These are phyloP conservation scores for Drosophila melanosoma DNA, from an alignment of 2,888 invertebrate genomes.

Conservation along the genomic window DNA sequence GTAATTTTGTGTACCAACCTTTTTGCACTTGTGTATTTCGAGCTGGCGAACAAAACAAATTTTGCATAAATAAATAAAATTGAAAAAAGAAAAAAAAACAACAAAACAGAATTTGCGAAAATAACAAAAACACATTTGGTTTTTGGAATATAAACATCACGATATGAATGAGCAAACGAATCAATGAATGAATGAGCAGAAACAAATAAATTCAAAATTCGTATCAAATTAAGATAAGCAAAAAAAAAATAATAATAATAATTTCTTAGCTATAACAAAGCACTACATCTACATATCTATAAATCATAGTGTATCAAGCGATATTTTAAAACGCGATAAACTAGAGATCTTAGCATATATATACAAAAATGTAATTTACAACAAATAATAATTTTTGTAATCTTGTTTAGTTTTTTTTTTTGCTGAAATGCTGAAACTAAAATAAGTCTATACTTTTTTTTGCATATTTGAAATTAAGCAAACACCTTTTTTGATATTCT, in stretches of 20 bases:
- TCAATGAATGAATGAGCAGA: conserved; percentile 58
- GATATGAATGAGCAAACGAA: conserved; percentile 74
- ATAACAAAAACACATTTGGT: conserved; percentile 54
- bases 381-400: background rate
- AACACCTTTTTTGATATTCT: background rate
- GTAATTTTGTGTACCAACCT: conserved; percentile 38
- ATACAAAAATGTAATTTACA: background rate
- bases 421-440: background rate
- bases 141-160: conserved; percentile 68
- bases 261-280: conserved; percentile 11
- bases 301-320: background rate
- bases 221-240: conserved; percentile 2
- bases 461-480: background rate
- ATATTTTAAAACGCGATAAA: background rate
- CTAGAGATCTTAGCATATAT: background rate
- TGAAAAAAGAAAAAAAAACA: conserved; percentile 17
- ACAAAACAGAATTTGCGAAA: conserved; percentile 4
- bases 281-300: conserved; percentile 23
- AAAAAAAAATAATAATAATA: conserved; percentile 12
- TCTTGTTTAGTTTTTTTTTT: too few species aligned
- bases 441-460: background rate
- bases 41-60: conserved; percentile 56
- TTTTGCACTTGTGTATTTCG: conserved; percentile 40
- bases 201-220: conserved; percentile 38
- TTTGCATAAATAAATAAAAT: conserved; percentile 74